Conservation (phyloP, 2,797 vertebrate species). For the Acrossocheilus fasciatus region DNA sequence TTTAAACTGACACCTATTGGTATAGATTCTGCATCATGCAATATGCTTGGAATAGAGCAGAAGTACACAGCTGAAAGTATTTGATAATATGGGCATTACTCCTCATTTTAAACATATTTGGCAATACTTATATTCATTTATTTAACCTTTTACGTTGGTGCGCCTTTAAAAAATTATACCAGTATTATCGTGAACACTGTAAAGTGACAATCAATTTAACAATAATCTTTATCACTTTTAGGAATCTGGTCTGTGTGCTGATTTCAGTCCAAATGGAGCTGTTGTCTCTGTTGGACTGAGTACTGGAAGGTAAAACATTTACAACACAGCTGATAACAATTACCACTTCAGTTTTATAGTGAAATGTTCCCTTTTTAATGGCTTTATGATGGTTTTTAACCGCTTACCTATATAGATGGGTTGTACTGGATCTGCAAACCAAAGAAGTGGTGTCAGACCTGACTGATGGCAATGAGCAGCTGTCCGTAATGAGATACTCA, state of each 20-base stretch:
- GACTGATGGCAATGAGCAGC: conserved; percentile 90
- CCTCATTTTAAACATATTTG: not conserved
- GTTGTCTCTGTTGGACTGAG: conserved; percentile 89
- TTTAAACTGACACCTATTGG: not conserved
- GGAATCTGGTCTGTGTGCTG: conserved; percentile 91
- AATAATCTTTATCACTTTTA: conserved; percentile 62
- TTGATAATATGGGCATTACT: not conserved
- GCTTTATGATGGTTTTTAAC: conserved; percentile 14
- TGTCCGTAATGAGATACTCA: conserved; percentile 91
- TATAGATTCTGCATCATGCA: not conserved
- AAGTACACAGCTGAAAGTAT: not conserved
- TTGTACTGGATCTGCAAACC: conserved; percentile 86
- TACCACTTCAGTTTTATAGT: conserved; percentile 15
- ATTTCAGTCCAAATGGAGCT: conserved; percentile 88
- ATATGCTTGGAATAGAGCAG: not conserved
- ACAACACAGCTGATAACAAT: not conserved
- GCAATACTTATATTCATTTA: not conserved
- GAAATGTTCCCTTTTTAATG: not conserved
- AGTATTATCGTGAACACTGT: not conserved
- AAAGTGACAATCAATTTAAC: not conserved
- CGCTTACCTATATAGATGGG: conserved; percentile 80
- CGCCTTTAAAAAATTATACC: not conserved
- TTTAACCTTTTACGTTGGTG: not conserved
- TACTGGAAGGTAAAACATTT: conserved; percentile 83
- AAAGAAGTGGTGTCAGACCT: conserved; percentile 81